Percentiles rank a stretch among this genome's conserved stretches.
Evolutionary conservation across 2,888 invertebrate genomes (phyloP).

Genomic region (Drosophila rubida): DNA sequence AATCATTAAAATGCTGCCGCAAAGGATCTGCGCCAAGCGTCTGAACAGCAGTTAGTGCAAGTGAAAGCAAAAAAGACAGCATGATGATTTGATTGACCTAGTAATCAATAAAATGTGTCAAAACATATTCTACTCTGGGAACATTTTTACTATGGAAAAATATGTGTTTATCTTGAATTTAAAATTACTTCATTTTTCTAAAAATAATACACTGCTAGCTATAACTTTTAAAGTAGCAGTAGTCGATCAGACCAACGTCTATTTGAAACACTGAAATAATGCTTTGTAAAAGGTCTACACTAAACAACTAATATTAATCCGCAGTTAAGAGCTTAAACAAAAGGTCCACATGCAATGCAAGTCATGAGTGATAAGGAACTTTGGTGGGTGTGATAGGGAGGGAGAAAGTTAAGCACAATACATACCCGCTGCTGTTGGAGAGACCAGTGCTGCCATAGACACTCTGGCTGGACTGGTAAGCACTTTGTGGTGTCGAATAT

Average conservation of each 20-base stretch:
- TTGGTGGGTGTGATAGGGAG: not conserved
- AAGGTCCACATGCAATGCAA: slow-evolving; percentile 7
- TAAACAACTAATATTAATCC: not conserved
- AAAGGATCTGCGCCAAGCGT: not conserved
- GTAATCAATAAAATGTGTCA: too few relatives aligned
- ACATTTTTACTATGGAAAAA: too few relatives aligned
- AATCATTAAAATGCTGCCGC: too few relatives aligned
- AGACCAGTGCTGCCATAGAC: slow-evolving; percentile 85
- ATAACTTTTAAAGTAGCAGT: too few relatives aligned
- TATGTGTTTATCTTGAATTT: too few relatives aligned
- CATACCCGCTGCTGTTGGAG: slow-evolving; percentile 85
- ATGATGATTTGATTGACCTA: not conserved
- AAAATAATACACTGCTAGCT: too few relatives aligned
- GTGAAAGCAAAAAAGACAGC: too few relatives aligned
- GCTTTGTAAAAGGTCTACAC: not conserved
- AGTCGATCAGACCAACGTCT: not conserved
- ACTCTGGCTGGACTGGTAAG: slow-evolving; percentile 85
- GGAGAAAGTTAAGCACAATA: slow-evolving; percentile 24
- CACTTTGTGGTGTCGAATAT: slow-evolving; percentile 85
- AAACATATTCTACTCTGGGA: too few relatives aligned
- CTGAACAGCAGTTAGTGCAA: too few relatives aligned
- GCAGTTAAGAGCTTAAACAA: not conserved
- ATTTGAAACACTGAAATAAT: not conserved
- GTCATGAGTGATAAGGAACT: not conserved
- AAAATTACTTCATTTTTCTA: too few relatives aligned